Conservation (phyloP, 2,888 invertebrate genomes). For the Ecliptopera silaceata region DNA sequence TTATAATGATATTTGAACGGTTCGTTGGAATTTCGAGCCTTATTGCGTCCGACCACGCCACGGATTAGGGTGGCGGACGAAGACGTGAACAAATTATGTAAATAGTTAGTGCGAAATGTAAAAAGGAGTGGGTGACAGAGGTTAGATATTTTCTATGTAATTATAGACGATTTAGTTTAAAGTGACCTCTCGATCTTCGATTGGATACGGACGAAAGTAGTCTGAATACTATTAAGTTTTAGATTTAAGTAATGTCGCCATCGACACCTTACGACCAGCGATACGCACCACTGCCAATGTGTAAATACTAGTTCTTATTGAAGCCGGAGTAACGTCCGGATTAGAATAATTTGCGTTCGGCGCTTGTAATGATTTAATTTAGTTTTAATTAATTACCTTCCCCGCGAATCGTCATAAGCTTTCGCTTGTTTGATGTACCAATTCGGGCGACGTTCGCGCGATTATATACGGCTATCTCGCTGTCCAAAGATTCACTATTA, state of each 20-base stretch:
- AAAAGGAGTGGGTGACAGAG: constrained; percentile 37
- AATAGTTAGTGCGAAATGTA: constrained; percentile 67
- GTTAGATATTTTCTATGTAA: constrained; percentile 44
- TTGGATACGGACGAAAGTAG: constrained; percentile 45
- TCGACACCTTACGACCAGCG: constrained; percentile 67
- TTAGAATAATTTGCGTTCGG: constrained; percentile 57
- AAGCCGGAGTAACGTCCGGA: constrained; percentile 39
- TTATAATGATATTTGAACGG: constrained; percentile 69
- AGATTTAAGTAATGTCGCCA: constrained; percentile 38
- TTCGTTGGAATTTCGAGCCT: constrained; percentile 47
- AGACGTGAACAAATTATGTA: constrained; percentile 61
- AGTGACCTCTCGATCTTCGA: constrained; percentile 32
- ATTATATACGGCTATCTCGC: constrained; percentile 8
- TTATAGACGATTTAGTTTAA: constrained; percentile 53
- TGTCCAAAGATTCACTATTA: constrained; percentile 14
- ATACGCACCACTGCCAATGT: constrained; percentile 75
- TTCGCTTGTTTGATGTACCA: constrained; percentile 51
- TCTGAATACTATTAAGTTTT: constrained; percentile 61
- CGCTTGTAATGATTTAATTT: constrained; percentile 42
- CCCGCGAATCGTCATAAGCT: constrained; percentile 47
- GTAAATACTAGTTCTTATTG: constrained; percentile 65
- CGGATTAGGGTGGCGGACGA: constrained; percentile 34
- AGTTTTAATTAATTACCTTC: constrained; percentile 39
- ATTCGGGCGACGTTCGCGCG: constrained; percentile 16
- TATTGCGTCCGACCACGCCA: constrained; percentile 43